Evolutionary conservation across 2,797 vertebrate genomes (phyloP).

Genomic region (Micrastur ruficollis): DNA sequence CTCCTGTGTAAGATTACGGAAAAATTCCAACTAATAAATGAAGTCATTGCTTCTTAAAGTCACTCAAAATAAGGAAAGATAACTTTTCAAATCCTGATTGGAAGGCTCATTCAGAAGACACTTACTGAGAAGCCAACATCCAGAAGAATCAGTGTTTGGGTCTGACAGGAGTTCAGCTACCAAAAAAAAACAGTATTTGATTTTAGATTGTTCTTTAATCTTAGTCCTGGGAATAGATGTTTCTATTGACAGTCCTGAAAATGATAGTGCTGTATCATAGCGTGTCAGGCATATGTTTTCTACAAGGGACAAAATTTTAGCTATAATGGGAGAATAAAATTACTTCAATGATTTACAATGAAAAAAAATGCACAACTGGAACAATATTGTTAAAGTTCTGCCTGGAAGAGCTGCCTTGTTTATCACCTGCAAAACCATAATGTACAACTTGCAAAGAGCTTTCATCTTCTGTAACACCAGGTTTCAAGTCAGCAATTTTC

Average conservation of each 20-base stretch:
- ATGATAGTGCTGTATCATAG: not conserved
- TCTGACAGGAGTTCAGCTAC: conserved; percentile 35
- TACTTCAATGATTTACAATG: not conserved
- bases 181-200: conserved; percentile 28
- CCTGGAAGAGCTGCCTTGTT: not conserved
- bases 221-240: not conserved
- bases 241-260: conserved; percentile 2
- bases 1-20: not conserved
- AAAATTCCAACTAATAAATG: conserved; percentile 38
- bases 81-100: conserved; percentile 52
- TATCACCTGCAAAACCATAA: not conserved
- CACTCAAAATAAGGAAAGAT: conserved; percentile 16
- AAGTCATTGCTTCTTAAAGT: conserved; percentile 11
- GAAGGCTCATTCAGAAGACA: conserved; percentile 18
- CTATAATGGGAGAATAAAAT: not conserved
- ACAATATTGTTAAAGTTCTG: not conserved
- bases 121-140: conserved; percentile 5
- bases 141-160: conserved; percentile 11
- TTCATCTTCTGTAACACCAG: not conserved
- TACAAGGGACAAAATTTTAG: not conserved
- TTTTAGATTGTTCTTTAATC: conserved; percentile 60
- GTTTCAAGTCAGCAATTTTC: conserved; percentile 24
- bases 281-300: not conserved
- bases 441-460: not conserved
- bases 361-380: not conserved